Evolutionary conservation across 2,797 vertebrate species (phyloP).

Genomic region (Rhincodon typus): DNA sequence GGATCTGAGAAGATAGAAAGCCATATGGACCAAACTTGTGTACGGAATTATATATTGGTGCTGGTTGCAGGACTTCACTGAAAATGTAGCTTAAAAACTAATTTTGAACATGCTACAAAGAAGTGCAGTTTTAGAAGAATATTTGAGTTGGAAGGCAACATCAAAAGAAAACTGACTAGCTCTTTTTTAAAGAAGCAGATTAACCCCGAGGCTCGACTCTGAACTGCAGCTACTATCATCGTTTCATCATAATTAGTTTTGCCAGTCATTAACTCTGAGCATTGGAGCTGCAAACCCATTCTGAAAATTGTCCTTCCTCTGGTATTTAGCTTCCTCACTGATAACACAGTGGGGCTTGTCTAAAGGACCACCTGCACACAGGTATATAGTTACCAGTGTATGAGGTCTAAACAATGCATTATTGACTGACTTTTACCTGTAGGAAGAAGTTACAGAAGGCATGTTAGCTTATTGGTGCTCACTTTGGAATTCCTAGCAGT

Average conservation of each 20-base stretch:
- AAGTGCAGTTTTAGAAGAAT: background rate
- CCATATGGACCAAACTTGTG: background rate
- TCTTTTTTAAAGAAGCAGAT: slow-evolving; percentile 15
- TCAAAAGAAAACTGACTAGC: slow-evolving; percentile 14
- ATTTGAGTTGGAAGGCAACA: background rate
- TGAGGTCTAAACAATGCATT: slow-evolving; percentile 14
- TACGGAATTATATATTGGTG: background rate
- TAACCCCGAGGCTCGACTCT: background rate
- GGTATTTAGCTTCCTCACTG: background rate
- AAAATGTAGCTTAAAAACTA: background rate
- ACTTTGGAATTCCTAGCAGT: background rate
- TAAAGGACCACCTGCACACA: slow-evolving; percentile 16
- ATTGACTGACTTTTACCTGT: background rate
- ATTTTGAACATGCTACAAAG: background rate
- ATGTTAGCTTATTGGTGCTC: background rate
- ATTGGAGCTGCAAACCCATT: slow-evolving; percentile 9
- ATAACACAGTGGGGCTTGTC: slow-evolving; percentile 8
- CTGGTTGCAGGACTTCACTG: background rate
- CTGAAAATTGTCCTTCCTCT: slow-evolving; percentile 1
- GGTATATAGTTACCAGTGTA: background rate
- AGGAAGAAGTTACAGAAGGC: background rate
- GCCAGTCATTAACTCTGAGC: slow-evolving; percentile 16
- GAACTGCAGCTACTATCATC: background rate
- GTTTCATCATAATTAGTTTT: background rate
- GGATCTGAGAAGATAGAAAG: background rate